Conservation (phyloP, 2,888 invertebrate species). For the Dynastes tityus region DNA sequence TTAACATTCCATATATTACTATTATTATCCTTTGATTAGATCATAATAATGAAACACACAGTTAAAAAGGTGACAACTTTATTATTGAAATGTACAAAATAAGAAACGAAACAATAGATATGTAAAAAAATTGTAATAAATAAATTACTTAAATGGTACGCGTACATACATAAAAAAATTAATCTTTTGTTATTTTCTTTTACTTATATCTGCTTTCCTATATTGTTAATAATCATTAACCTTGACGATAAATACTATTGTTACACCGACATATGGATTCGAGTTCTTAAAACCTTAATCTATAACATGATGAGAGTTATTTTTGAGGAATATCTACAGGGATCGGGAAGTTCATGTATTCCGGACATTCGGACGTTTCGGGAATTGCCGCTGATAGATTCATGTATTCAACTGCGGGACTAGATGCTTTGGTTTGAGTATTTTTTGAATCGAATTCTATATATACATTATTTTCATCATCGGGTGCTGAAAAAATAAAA, state of each 20-base stretch:
- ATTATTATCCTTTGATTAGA: neutral
- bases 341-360: conserved; percentile 49
- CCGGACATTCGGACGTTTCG: conserved; percentile 34
- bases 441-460: conserved; percentile 49
- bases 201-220: conserved; percentile 27
- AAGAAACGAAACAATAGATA: conserved; percentile 58
- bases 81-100: conserved; percentile 61
- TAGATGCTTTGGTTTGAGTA: conserved; percentile 34
- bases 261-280: conserved; percentile 22
- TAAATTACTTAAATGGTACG: conserved; percentile 55
- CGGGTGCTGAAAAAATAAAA: conserved; percentile 37
- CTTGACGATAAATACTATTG: conserved; percentile 29
- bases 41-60: conserved; percentile 4
- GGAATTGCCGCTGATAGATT: conserved; percentile 28
- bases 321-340: conserved; percentile 32
- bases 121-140: conserved; percentile 60
- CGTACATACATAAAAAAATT: conserved; percentile 56
- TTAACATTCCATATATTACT: neutral
- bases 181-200: conserved; percentile 26
- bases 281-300: conserved; percentile 24
- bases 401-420: conserved; percentile 48
- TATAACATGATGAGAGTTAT: conserved; percentile 11
- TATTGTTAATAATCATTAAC: conserved; percentile 27
- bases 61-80: conserved; percentile 59
- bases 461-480: conserved; percentile 48